Evolutionary conservation across 1,140 invertebrate genomes (phyloP).

Genomic region (Ladona fulva): DNA sequence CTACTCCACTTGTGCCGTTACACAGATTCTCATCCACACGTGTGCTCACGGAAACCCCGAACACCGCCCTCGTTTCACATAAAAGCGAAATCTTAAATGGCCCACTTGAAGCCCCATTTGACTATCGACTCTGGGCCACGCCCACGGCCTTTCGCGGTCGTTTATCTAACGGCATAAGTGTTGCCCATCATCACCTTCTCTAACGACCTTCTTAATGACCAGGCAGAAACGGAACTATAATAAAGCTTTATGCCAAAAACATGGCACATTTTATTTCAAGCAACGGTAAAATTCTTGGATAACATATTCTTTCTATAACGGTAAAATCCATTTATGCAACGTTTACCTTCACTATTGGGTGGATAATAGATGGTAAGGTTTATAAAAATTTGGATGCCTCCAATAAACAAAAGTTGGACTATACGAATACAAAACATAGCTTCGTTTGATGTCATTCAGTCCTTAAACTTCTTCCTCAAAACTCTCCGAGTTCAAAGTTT

Average conservation of each 20-base stretch:
- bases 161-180: slow-evolving; percentile 1
- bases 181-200: background rate
- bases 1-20: background rate
- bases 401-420: too few species aligned
- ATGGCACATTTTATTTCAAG: too few species aligned
- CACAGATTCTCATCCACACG: background rate
- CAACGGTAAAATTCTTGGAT: too few species aligned
- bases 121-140: background rate
- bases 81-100: background rate
- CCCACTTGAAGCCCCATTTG: background rate
- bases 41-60: background rate
- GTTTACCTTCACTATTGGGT: too few species aligned
- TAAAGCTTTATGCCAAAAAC: background rate
- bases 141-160: background rate
- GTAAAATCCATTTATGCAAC: too few species aligned
- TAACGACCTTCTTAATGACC: background rate
- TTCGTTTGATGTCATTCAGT: too few species aligned
- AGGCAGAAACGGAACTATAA: background rate
- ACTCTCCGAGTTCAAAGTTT: too few species aligned
- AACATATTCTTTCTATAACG: too few species aligned
- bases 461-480: too few species aligned
- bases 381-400: too few species aligned
- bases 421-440: too few species aligned
- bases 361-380: too few species aligned
- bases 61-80: background rate